Percentiles rank a stretch among this genome's conserved stretches.
Evolutionary conservation across 2,888 invertebrate genomes (phyloP).

Genomic region (Cremastobaeus sp.): DNA sequence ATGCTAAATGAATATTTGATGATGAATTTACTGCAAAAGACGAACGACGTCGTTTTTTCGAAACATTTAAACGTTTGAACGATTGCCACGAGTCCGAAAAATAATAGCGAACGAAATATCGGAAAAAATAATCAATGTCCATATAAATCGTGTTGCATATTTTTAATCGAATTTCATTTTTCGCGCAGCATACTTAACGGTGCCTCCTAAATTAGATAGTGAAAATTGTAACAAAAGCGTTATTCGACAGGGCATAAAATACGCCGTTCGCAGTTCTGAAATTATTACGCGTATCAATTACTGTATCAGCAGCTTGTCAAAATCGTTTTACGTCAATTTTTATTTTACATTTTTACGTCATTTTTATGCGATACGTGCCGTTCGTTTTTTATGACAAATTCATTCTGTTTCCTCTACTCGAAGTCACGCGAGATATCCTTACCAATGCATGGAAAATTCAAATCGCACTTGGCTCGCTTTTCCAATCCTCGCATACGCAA

Average conservation of each 20-base stretch:
- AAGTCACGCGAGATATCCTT: slow-evolving; percentile 46
- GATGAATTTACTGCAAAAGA: no score
- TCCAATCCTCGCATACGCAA: slow-evolving; percentile 16
- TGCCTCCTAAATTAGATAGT: slow-evolving; percentile 37
- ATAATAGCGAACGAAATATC: slow-evolving; percentile 9
- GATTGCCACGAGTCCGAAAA: no score
- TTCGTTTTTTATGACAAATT: slow-evolving; percentile 41
- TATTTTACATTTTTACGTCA: slow-evolving; percentile 39
- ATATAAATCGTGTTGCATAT: slow-evolving; percentile 19
- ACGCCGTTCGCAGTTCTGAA: slow-evolving; percentile 21
- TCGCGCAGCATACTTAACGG: slow-evolving; percentile 47
- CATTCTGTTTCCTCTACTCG: slow-evolving; percentile 38
- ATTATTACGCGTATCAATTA: slow-evolving; percentile 48
- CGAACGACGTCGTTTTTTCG: no score
- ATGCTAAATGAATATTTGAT: no score
- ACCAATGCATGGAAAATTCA: slow-evolving; percentile 44
- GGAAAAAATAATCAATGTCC: slow-evolving; percentile 7
- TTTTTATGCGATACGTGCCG: slow-evolving; percentile 44
- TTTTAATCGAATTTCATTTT: slow-evolving; percentile 44
- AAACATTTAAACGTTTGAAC: no score
- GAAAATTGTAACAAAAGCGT: slow-evolving; percentile 46
- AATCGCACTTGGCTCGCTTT: slow-evolving; percentile 44
- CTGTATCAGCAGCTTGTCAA: slow-evolving; percentile 46
- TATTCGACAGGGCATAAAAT: slow-evolving; percentile 34
- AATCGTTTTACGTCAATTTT: slow-evolving; percentile 50